These are phyloP conservation scores for Drosophila fulvimacula DNA, from an alignment of 2,888 invertebrate genomes.

Conservation along the genomic window DNA sequence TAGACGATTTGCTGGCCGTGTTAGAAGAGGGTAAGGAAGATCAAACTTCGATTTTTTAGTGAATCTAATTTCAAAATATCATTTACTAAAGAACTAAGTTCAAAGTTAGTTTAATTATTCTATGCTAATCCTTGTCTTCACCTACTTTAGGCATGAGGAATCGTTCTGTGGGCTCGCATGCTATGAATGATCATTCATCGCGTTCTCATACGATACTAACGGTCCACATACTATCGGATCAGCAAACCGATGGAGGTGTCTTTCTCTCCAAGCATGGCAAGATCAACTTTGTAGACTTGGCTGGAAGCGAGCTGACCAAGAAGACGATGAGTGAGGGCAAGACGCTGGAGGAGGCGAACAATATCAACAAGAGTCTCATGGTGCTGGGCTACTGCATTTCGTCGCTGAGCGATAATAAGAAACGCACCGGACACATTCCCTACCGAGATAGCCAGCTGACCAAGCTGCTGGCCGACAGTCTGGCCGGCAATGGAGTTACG, in stretches of 20 bases:
- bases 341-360: conserved; percentile 96
- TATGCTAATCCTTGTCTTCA: background rate
- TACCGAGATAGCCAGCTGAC: conserved; percentile 97
- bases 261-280: conserved; percentile 96
- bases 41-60: background rate
- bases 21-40: conserved; percentile 93
- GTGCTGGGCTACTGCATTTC: conserved; percentile 98
- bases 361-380: conserved; percentile 97
- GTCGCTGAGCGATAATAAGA: conserved; percentile 93
- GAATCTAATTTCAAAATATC: background rate
- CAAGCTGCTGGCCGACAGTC: conserved; percentile 95
- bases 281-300: conserved; percentile 97
- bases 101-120: background rate
- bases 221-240: conserved; percentile 94
- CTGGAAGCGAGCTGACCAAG: conserved; percentile 98
- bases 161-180: conserved; percentile 94
- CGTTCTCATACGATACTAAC: conserved; percentile 93
- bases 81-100: no score
- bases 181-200: conserved; percentile 96
- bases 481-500: conserved; percentile 97
- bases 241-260: conserved; percentile 92
- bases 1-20: conserved; percentile 96
- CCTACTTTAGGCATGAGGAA: conserved; percentile 91
- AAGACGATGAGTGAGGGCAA: conserved; percentile 94
- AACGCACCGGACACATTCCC: conserved; percentile 94